Evolutionary conservation across 92 coral and sea anemone genomes (phyloP).

Genomic region (Zoanthus solanderi): DNA sequence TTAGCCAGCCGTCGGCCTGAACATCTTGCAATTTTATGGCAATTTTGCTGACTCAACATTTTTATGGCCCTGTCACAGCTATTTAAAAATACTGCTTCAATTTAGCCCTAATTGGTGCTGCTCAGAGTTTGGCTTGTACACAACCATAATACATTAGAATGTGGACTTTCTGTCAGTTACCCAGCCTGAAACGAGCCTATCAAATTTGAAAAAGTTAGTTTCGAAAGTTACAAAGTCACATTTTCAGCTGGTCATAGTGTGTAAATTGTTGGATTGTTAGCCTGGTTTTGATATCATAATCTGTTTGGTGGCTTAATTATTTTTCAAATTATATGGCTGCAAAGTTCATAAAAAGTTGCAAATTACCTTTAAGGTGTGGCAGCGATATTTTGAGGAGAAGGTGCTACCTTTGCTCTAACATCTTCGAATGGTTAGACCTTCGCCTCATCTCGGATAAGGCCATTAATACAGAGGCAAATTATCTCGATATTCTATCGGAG

Average conservation of each 20-base stretch:
- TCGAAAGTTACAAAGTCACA: neutral
- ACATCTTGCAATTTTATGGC: neutral
- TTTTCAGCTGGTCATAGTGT: no score
- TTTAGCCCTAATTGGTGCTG: constrained; percentile 5
- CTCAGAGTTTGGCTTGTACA: constrained; percentile 22
- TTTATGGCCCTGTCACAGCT: neutral
- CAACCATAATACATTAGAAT: neutral
- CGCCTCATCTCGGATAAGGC: no score
- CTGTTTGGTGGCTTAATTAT: no score
- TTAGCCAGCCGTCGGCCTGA: neutral
- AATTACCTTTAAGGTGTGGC: no score
- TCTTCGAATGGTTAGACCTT: no score
- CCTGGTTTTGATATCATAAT: neutral
- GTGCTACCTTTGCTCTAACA: no score
- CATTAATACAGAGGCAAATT: no score
- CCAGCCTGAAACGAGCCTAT: constrained; percentile 4
- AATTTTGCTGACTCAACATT: constrained; percentile 23
- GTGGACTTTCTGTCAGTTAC: constrained; percentile 8
- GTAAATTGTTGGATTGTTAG: neutral
- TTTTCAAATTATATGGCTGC: no score
- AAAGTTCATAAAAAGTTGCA: no score
- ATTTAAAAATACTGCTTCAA: neutral
- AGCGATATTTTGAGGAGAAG: no score
- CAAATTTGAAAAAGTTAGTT: constrained; percentile 13
- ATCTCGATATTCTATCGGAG: no score